phyloP scores from a whole-genome alignment of 2,888 invertebrate species.

The Nymphalis c-album region DNA sequence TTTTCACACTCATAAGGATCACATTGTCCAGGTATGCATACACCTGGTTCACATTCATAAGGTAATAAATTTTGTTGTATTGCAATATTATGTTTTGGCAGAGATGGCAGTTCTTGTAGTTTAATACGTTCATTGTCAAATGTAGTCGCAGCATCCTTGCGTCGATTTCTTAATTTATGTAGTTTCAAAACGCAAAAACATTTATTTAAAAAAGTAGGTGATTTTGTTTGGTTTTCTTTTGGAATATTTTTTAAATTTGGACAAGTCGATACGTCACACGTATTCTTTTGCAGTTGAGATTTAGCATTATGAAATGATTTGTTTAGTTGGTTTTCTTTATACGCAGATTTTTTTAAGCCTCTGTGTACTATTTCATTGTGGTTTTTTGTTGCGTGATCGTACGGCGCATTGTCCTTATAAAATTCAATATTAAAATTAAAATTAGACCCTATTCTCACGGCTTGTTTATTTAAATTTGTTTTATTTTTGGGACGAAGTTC shows the following conservation, averaged over 20 bases:
- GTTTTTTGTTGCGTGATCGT: no score
- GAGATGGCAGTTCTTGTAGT: background rate
- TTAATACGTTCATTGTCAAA: background rate
- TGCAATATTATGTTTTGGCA: background rate
- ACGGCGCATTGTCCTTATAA: slow-evolving; percentile 32
- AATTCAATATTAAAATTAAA: slow-evolving; percentile 44
- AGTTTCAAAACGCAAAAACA: slow-evolving; percentile 20
- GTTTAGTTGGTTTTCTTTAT: background rate
- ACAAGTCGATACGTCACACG: background rate
- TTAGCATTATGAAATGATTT: slow-evolving; percentile 4
- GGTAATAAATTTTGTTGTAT: slow-evolving; percentile 38
- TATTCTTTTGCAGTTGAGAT: slow-evolving; percentile 5
- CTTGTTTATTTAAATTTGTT: slow-evolving; percentile 22
- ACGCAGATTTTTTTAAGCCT: no score
- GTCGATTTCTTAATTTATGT: slow-evolving; percentile 21
- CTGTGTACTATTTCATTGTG: background rate
- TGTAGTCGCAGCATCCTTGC: background rate
- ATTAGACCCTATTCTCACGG: slow-evolving; percentile 40
- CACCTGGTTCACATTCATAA: slow-evolving; percentile 52
- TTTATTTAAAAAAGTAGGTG: slow-evolving; percentile 11
- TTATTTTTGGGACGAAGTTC: background rate
- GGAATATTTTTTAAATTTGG: background rate
- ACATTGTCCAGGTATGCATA: slow-evolving; percentile 51
- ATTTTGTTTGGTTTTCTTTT: background rate
- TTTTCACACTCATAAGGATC: slow-evolving; percentile 29